Evolutionary conservation across 2,113 vertebrate species (phyloP), one percentile per base, ranked within the genome.

Genomic region (Lepus europaeus): DNA sequence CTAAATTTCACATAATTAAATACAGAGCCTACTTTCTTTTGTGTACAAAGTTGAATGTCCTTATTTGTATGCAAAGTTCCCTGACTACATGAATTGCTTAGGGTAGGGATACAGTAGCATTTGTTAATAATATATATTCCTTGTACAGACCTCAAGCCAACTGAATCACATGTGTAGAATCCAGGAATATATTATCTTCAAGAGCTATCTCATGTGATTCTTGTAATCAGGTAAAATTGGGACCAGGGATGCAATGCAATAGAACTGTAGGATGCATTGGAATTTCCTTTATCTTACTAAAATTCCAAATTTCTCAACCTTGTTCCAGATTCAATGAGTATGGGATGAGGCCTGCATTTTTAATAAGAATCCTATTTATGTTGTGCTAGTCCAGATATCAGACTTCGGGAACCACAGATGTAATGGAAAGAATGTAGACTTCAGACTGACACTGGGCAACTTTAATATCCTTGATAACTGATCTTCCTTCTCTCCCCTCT

Each of bases 401-500:
- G 19, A 39, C 17, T 63, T 16, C 36, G 56, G 64, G 56, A 88
- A 64, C 36, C 61, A 36, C 0, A 45, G 22, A 51, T 72, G 16
- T 64, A 14, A 12, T 84, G 39, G 33, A 68, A 87, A 59, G 12
- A 64, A 69, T 53, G 22, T 80, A 77, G 14, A 70, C 56, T 72
- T 49, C 5, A 87, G 36, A 84, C 7, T 1, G 51, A 68, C 33
- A 29, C 14, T 77, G 11, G 20, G 20, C 72, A 85, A 33, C 5
- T 89, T 85, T 66, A 29, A 22, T 68, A 45, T 36, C 61, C 49
- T 80, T 76, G 49, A 53, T 77, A 88, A 85, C 39, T 87, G 70
- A 87, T 13, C 16, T 73, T 77, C 94, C 84, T 76, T 64, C 19
- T 66, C 31, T 78, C 90, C 31, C 92, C 84, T 86, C 59, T 74